Base-by-base conservation (phyloP, 92 coral and sea anemone species). In the Nematostella vectensis region DNA sequence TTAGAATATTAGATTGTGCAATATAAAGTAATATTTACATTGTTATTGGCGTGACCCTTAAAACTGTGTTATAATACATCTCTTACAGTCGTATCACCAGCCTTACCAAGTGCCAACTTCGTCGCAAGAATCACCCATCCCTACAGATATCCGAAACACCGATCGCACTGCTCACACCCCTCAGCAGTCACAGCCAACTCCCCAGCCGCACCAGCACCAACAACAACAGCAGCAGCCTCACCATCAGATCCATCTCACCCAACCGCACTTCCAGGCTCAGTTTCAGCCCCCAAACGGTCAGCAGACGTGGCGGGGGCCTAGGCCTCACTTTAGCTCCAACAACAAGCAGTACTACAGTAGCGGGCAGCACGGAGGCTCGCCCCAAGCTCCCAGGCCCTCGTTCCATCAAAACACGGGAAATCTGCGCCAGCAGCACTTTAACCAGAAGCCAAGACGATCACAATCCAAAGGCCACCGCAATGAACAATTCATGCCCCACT, bases 201-300 rank as follows among this genome's bases (percentile, higher is more conserved):
- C 6, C 6, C 40, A 33, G 15, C 40, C 6, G 15, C 40, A 33
- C 8, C 70, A 63, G 13, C 69, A 64, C 3, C 60, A 55, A 8
- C 60, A 55, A 37, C 31, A 22, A 27, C 70, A 51, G 29, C 18
- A 44, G 16, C 68, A 61, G 26, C 29, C 55, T 0, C 68, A 61
- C 29, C 57, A 49, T 4, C 68, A 45, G 27, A 61, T 61, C 37
- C 70, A 52, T 11, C 18, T 52, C 59, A 25, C 70, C 6, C 70
- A 64, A 21, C 42, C 60, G 1, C 70, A 62, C 29, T 64, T 64
- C 53, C 70, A 64, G 25, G 28, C 11, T 24, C 70, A 37, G 24
- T 59, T 31, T 18, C 40, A 43, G 24, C 59, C 9, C 23, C 18
- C 51, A 9, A 11, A 9, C 51, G 51, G 51, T 17, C 51, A 45